phyloP scores from a whole-genome alignment of 2,113 vertebrate species.

The Struthio camelus region DNA sequence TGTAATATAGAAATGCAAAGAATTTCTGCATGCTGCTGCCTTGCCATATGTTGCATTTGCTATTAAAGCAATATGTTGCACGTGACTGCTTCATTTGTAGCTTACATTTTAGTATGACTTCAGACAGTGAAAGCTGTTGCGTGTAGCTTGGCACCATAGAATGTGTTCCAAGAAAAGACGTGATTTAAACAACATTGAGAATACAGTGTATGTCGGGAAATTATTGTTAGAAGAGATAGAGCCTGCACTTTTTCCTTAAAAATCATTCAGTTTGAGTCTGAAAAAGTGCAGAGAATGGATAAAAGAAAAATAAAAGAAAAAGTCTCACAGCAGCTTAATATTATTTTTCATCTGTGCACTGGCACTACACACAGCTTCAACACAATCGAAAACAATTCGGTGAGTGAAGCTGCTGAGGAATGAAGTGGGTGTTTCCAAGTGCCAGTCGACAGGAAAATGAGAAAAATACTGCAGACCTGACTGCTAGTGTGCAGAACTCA shows the following conservation, averaged over 20 bases:
- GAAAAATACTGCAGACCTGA: not conserved
- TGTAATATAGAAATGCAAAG: not conserved
- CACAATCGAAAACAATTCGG: not conserved
- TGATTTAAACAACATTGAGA: not conserved
- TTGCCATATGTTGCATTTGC: not conserved
- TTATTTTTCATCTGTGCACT: not conserved
- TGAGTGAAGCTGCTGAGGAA: slow-evolving; percentile 3
- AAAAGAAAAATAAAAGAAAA: not conserved
- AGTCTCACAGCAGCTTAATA: not conserved
- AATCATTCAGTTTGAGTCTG: not conserved
- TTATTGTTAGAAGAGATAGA: not conserved
- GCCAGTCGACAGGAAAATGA: slow-evolving; percentile 38
- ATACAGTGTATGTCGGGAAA: not conserved
- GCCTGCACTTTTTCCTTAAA: not conserved
- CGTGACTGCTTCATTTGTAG: not conserved
- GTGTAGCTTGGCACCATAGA: not conserved
- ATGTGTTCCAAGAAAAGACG: not conserved
- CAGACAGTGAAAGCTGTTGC: not conserved
- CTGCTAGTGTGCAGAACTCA: not conserved
- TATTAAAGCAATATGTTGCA: not conserved
- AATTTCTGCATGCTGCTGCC: not conserved
- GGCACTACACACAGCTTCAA: not conserved
- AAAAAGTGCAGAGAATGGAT: not conserved
- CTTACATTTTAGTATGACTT: not conserved
- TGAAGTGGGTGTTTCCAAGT: slow-evolving; percentile 35